These are phyloP conservation scores for Orthosia gracilis DNA, from an alignment of 2,888 invertebrate species.

Conservation along the genomic window DNA sequence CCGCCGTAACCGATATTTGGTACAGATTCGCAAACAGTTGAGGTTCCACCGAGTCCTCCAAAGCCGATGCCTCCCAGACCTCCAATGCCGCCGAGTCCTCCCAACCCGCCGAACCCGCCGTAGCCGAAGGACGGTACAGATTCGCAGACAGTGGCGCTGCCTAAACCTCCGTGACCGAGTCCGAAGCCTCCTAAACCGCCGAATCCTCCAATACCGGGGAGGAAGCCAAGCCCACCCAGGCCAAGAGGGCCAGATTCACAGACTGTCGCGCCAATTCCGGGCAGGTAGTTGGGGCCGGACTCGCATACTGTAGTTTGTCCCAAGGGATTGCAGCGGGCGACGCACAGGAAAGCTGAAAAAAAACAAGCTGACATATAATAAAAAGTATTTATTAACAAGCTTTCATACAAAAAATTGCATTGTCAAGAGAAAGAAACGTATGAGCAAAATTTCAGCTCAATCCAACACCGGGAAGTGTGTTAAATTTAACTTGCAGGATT, in stretches of 20 bases:
- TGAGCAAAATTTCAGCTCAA: no score
- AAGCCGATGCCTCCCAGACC: constrained; percentile 12
- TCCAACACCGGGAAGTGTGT: no score
- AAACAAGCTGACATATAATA: no score
- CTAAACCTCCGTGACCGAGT: constrained; percentile 10
- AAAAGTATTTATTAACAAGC: no score
- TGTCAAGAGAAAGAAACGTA: no score
- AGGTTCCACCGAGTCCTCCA: neutral
- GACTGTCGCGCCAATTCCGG: constrained; percentile 56
- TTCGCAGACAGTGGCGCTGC: constrained; percentile 47
- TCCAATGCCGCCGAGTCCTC: no score
- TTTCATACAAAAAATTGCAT: no score
- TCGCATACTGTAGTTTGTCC: constrained; percentile 74
- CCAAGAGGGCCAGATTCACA: constrained; percentile 55
- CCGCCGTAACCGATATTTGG: constrained; percentile 5
- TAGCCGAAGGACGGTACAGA: constrained; percentile 35
- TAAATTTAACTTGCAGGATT: no score
- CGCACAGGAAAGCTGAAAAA: constrained; percentile 74
- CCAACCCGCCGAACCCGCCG: neutral
- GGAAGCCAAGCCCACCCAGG: constrained; percentile 50
- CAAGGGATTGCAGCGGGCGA: constrained; percentile 74
- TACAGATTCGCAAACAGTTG: constrained; percentile 24
- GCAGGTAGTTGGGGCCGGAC: constrained; percentile 61
- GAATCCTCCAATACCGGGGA: constrained; percentile 48
- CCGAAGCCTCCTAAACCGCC: constrained; percentile 38